Evolutionary conservation across 2,888 invertebrate species (phyloP), one percentile per base, ranked within the genome.

Genomic region (Pterostichus madidus): DNA sequence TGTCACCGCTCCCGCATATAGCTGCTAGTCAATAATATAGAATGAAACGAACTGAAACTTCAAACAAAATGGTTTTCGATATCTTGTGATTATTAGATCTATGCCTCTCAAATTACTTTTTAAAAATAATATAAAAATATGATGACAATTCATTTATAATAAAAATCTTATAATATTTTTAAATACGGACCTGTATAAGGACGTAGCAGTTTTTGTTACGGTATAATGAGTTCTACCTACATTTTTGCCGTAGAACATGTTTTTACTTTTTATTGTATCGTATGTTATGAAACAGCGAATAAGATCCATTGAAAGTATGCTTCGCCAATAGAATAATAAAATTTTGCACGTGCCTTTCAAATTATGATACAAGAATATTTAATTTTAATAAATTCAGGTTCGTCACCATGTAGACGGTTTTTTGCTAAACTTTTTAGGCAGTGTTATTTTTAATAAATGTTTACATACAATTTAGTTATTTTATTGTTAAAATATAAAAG

Each of bases 201-300:
- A 68, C 35, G 15, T 68, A 68, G 13, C 35, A 64, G 64, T 64
- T 32, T 35, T 35, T 35, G 31, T 64, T 44, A n/a, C 17, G 10
- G 13, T 31, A 59, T 24, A 31, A 46, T 71, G 31, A 64, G 11
- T 52, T 49, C 35, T 32, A 35, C n/a, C n/a, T 52, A 75, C 17
- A 31, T 32, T 24, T 24, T 24, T 3, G 31, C 31, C 11, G 75
- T 52, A 75, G 15, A 75, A 75, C 75, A 31, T 5, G 75, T 75
- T 75, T 75, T 39, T 64, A 11, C 24, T 73, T 73, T 52, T 44
- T 52, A 32, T 32, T n/a, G 7, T 24, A 75, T 75, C 75, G 75
- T 31, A 49, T 52, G 75, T 52, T 75, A 24, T 32, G 32, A 17
- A 75, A 49, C 32, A 75, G 17, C 75, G 31, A 75, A 75, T 75